A percentile compares a stretch with the other conserved stretches of the same genome.
phyloP scores from a whole-genome alignment of 2,113 vertebrate genomes.

The Anguilla rostrata region DNA sequence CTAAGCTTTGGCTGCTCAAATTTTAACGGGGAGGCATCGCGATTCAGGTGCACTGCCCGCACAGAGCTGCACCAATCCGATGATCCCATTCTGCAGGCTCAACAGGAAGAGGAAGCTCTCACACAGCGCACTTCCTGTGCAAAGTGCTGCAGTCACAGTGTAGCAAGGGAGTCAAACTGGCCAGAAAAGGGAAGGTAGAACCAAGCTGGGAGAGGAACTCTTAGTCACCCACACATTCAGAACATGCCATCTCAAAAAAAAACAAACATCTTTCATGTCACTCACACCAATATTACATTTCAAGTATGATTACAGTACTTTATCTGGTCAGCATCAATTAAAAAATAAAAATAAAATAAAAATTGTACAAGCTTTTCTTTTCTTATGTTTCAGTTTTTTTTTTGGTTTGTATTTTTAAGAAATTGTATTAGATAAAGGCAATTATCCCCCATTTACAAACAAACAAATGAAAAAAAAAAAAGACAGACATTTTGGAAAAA shows the following conservation, averaged over 20 bases:
- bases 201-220: no score
- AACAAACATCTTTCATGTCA: background rate
- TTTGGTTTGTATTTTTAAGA: background rate
- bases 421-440: background rate
- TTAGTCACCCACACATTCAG: background rate
- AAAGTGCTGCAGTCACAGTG: background rate
- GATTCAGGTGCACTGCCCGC: no score
- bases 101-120: background rate
- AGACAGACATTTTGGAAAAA: background rate
- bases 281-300: conserved; percentile 4
- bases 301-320: conserved; percentile 18
- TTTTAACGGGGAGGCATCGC: no score
- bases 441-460: background rate
- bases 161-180: background rate
- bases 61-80: no score
- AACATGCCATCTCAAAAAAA: background rate
- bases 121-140: background rate
- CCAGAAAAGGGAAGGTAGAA: background rate
- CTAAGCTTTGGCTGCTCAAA: no score
- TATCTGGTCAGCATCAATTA: background rate
- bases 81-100: no score
- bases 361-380: background rate
- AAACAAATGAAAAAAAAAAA: conserved; percentile 1
- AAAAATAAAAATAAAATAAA: conserved; percentile 6
- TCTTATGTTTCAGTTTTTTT: background rate